phyloP scores from a whole-genome alignment of 2,797 vertebrate genomes.

The Melanogrammus aeglefinus region DNA sequence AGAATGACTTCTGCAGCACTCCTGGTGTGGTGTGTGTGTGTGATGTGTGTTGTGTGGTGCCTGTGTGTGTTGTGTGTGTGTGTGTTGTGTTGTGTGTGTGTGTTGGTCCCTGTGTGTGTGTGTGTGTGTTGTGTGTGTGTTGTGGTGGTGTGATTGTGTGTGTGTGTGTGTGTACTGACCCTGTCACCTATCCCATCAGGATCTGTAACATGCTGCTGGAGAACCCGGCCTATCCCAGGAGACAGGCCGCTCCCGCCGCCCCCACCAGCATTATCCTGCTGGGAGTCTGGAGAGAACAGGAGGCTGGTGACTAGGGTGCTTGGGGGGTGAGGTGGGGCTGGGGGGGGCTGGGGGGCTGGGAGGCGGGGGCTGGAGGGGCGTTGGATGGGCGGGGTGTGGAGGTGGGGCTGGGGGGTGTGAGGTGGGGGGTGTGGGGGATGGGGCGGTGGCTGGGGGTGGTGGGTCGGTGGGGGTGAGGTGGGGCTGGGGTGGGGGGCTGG shows the following conservation, averaged over 20 bases:
- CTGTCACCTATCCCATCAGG: constrained; percentile 59
- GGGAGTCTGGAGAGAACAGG: constrained; percentile 79
- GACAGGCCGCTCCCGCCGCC: constrained; percentile 77
- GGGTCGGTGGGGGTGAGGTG: too few relatives aligned
- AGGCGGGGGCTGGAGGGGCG: background rate
- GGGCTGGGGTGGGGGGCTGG: too few relatives aligned
- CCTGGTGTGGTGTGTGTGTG: background rate
- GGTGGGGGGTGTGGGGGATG: too few relatives aligned
- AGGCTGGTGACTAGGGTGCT: constrained; percentile 52
- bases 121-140: background rate
- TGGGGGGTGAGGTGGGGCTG: background rate
- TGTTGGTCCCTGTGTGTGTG: background rate
- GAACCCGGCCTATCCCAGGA: constrained; percentile 88
- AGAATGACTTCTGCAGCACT: constrained; percentile 34
- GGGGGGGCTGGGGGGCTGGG: background rate
- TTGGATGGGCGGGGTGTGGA: background rate
- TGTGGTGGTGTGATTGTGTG: background rate
- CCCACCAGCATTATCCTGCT: constrained; percentile 89
- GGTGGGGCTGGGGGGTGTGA: too few relatives aligned
- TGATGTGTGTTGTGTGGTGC: background rate
- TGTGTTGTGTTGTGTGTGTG: background rate
- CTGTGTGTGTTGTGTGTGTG: background rate
- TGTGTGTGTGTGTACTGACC: background rate
- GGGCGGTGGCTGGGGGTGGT: too few relatives aligned
- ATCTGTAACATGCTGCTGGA: constrained; percentile 96